These are phyloP conservation scores for Mesaphorura yosii DNA, from an alignment of 1,140 invertebrate species.

Conservation along the genomic window DNA sequence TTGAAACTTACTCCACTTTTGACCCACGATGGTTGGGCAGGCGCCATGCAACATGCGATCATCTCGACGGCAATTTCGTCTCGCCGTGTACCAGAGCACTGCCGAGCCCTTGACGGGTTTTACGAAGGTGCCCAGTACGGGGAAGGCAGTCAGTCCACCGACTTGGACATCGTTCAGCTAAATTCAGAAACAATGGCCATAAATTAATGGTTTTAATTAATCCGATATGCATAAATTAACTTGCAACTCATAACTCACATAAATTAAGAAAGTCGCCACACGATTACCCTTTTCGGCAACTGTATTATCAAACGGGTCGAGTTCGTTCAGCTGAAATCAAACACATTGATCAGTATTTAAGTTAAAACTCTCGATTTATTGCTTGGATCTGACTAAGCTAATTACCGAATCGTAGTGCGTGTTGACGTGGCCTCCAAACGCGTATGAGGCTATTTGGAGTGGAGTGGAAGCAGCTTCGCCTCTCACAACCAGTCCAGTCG, in stretches of 20 bases:
- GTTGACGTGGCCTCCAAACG: constrained; percentile 1
- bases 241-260: constrained; percentile 8
- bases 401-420: constrained; percentile 14
- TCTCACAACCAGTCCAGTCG: constrained; percentile 11
- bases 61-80: constrained; percentile 7
- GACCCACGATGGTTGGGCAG: constrained; percentile 8
- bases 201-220: neutral
- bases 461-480: constrained; percentile 4
- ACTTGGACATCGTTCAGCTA: constrained; percentile 11
- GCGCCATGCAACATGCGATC: constrained; percentile 16
- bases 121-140: constrained; percentile 7
- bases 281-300: constrained; percentile 5
- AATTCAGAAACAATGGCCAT: neutral
- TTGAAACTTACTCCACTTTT: too few relatives aligned
- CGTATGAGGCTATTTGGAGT: constrained; percentile 6
- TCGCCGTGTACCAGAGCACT: constrained; percentile 15
- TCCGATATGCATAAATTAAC: neutral
- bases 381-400: too few relatives aligned
- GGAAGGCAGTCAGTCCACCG: constrained; percentile 11
- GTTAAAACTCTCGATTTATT: too few relatives aligned
- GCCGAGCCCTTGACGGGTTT: constrained; percentile 21
- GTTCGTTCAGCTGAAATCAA: too few relatives aligned
- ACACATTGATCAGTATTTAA: too few relatives aligned
- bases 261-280: constrained; percentile 16
- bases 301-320: too few relatives aligned